Conservation (phyloP, 2,888 invertebrate genomes). For the Sicus ferrugineus region DNA sequence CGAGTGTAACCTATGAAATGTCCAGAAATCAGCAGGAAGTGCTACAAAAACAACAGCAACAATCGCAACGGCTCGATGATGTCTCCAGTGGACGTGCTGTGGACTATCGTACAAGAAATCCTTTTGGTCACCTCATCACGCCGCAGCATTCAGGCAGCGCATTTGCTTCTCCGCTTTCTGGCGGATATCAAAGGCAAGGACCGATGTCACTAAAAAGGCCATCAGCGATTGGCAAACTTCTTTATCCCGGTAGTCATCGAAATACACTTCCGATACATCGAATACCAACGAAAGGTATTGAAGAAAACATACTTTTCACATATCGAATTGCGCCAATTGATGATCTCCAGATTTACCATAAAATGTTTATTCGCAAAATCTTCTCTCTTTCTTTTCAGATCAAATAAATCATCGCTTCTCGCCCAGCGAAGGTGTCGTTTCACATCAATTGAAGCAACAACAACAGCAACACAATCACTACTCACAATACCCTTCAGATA, state of each 20-base stretch:
- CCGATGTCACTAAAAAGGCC: constrained; percentile 16
- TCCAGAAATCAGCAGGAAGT: neutral
- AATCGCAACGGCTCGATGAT: constrained; percentile 34
- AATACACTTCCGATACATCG: constrained; percentile 25
- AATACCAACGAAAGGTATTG: constrained; percentile 24
- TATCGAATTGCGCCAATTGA: constrained; percentile 38
- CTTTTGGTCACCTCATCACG: constrained; percentile 58
- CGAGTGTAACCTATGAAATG: constrained; percentile 5
- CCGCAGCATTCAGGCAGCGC: constrained; percentile 42
- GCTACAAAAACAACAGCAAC: constrained; percentile 30
- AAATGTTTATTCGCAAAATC: too few species aligned
- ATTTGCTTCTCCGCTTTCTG: constrained; percentile 27
- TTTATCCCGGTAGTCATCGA: constrained; percentile 41
- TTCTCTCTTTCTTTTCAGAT: too few species aligned
- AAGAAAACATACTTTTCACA: too few species aligned
- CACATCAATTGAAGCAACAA: constrained; percentile 47
- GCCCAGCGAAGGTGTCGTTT: constrained; percentile 60
- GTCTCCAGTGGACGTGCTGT: constrained; percentile 60
- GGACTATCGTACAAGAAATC: constrained; percentile 57
- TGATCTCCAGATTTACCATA: too few species aligned
- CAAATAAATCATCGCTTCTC: constrained; percentile 53
- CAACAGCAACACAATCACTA: constrained; percentile 45
- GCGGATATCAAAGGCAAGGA: constrained; percentile 32
- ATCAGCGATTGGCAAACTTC: constrained; percentile 39
- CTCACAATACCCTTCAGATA: constrained; percentile 38